Evolutionary conservation across 92 coral and sea anemone genomes (phyloP).

Genomic region (Galaxea fascicularis): DNA sequence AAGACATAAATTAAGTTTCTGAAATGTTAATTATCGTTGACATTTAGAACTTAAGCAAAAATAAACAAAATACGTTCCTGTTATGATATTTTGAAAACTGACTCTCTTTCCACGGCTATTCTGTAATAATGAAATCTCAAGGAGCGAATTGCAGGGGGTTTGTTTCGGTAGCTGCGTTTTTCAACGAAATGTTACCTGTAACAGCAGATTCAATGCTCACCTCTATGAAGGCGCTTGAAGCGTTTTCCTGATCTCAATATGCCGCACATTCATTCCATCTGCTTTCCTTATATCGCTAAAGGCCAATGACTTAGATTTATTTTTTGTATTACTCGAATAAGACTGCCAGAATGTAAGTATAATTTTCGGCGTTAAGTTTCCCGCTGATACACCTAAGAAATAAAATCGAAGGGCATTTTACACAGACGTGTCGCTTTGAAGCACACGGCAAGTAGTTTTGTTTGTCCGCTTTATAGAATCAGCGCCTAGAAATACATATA

Average conservation of each 20-base stretch:
- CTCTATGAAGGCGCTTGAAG: neutral
- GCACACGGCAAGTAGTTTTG: slow-evolving; percentile 9
- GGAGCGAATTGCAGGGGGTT: neutral
- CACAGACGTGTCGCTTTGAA: slow-evolving; percentile 2
- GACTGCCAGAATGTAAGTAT: neutral
- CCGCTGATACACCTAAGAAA: neutral
- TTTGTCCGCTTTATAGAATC: slow-evolving; percentile 12
- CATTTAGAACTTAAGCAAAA: no score
- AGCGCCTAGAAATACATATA: neutral
- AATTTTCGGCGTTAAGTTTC: neutral
- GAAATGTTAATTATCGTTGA: no score
- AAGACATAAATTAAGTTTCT: no score
- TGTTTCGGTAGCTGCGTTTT: neutral
- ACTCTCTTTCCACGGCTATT: neutral
- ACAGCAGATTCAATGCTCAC: slow-evolving; percentile 11
- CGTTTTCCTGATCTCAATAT: neutral
- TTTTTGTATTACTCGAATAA: neutral
- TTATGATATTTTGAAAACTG: no score
- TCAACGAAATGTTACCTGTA: neutral
- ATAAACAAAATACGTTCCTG: no score
- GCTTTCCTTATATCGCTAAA: neutral
- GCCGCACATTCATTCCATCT: neutral
- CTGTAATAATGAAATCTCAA: neutral
- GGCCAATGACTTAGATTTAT: slow-evolving; percentile 17
- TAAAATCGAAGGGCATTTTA: slow-evolving; percentile 7